Evolutionary conservation across 2,888 invertebrate genomes (phyloP), one percentile per base, ranked within the genome.

Genomic region (Aricia artaxerxes): DNA sequence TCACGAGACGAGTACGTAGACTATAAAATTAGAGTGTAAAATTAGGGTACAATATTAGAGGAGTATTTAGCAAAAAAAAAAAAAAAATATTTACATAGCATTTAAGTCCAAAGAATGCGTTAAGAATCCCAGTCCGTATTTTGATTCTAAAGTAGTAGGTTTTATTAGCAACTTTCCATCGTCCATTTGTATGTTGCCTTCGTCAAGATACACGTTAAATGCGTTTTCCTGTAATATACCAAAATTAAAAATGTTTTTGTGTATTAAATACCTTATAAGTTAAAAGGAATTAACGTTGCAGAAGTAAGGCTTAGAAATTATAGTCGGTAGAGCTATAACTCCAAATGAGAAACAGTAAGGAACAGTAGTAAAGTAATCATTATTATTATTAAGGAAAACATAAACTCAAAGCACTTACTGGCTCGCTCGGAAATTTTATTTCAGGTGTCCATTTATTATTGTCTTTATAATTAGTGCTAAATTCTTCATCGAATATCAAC

Each of bases 151-250:
- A 0, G 90, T 90, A 0, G 94, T 91, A 0, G 97, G 97, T 80
- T 91, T 95, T 79, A 97, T 96, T 82, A 89, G 87, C 16, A 97
- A 89, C 6, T 88, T 89, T 0, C 96, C 96, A 79, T 95, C 91
- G 1, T 85, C 84, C 0, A 95, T 91, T 0, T 95, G 90, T 60
- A 96, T 95, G 79, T 95, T 93, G 2, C 92, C 87, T 75, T 95
- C 95, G 85, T 96, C 94, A 76, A 94, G 88, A 84, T 97, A 97
- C 38, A 96, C 91, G 81, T 96, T 96, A 90, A 97, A 97, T 77
- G 97, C 96, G 85, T 95, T 96, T 86, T 97, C 96, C 97, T 97
- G 85, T 1, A 86, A 85, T 24, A 49, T 53, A 49, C 49, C 9
- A 11, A 35, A 35, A 35, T 2, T 35, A 35, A 35, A 35, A 35